Evolutionary conservation across 2,888 invertebrate species (phyloP), one percentile per base, ranked within the genome.

Genomic region (Ischnus inquisitorius): DNA sequence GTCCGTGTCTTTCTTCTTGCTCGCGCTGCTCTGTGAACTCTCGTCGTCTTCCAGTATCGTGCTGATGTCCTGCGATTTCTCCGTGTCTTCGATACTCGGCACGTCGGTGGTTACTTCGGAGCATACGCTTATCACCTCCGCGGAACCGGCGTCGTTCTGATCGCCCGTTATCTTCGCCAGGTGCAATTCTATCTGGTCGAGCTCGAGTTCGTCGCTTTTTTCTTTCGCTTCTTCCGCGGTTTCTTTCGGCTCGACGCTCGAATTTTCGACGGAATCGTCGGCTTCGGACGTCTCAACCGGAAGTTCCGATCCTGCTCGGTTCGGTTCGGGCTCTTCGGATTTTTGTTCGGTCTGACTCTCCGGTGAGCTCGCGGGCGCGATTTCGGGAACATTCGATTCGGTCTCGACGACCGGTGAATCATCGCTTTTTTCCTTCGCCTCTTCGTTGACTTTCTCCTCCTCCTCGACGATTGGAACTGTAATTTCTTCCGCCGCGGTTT

Each of bases 81-180:
- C 92, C 1, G 87, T 88, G 48, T 91, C 91, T 28, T 92, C 92
- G 2, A 86, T 81, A 65, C 87, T 89, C 14, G 88, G 87, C 39
- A 87, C 79, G 46, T 91, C 90, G 28, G 69, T 83, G 12, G 90
- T 88, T 34, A 89, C 71, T 81, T 90, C 90, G 4, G 91, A 90
- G 39, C 90, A 88, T 51, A 88, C 85, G 34, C 90, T 91, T 14
- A 84, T 84, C 1, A 85, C 86, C 83, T 90, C 90, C 5, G 88
- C 82, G 0, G 88, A 87, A 12, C 87, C 86, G 10, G 85, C 79
- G 64, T 91, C 88, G 68, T 89, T 88, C 51, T 89, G 89, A 79
- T 90, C 89, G 14, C 91, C 91, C 6, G 90, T 92, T 72, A 92
- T 91, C 83, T 91, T 89, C 34, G 91, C 89, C 25, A 91, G 83